phyloP scores from a whole-genome alignment of 2,888 invertebrate species.

The Andrena flavipes region DNA sequence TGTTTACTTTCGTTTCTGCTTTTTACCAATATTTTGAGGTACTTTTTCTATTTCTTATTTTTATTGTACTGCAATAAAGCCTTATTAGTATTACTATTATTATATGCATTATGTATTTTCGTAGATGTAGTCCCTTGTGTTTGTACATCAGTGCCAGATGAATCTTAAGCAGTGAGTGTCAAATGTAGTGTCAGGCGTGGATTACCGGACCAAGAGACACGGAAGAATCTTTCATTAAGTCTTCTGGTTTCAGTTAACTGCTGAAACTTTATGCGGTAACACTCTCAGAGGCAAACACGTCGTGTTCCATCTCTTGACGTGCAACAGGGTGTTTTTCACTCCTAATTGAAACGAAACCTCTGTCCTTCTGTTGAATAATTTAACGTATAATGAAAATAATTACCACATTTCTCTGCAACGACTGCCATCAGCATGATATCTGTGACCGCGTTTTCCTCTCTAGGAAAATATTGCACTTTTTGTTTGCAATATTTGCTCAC shows the following conservation, averaged over 20 bases:
- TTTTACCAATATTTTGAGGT: neutral
- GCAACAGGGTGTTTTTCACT: neutral
- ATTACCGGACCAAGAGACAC: neutral
- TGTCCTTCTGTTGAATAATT: neutral
- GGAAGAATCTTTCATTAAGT: slow-evolving; percentile 53
- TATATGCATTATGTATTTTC: neutral
- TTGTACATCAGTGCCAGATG: neutral
- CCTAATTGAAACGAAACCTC: slow-evolving; percentile 28
- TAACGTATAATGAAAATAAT: neutral
- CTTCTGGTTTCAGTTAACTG: slow-evolving; percentile 38
- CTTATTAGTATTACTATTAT: too few species aligned
- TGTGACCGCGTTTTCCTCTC: too few species aligned
- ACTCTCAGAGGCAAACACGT: slow-evolving; percentile 16
- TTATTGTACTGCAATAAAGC: too few species aligned
- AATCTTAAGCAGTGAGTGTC: slow-evolving; percentile 26
- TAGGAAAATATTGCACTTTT: too few species aligned
- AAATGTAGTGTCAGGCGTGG: neutral
- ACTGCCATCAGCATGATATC: too few species aligned
- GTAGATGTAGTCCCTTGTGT: neutral
- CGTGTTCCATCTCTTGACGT: slow-evolving; percentile 10
- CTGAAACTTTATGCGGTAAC: slow-evolving; percentile 43
- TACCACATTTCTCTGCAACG: too few species aligned
- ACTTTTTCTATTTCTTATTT: too few species aligned
- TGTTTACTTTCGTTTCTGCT: neutral
- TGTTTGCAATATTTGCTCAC: too few species aligned